phyloP scores from a whole-genome alignment of 2,797 vertebrate genomes.

The Pachyuromys duprasi region DNA sequence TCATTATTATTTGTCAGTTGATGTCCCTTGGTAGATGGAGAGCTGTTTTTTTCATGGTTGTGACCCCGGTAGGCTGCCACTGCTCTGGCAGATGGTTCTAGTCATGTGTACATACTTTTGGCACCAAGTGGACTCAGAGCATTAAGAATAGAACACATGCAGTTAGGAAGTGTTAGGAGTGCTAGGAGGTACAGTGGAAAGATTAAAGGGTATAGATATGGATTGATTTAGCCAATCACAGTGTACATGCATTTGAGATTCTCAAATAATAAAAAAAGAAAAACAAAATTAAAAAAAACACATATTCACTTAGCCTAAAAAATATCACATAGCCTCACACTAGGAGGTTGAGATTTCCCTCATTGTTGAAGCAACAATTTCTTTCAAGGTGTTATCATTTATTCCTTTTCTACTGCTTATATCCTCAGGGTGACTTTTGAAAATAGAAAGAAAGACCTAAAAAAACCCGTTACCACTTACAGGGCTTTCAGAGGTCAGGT shows the following conservation, averaged over 20 bases:
- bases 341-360: not conserved
- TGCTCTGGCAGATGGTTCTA: too few relatives aligned
- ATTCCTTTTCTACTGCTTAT: not conserved
- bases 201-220: not conserved
- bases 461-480: constrained; percentile 14
- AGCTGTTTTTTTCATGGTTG: not conserved
- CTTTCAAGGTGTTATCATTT: not conserved
- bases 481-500: constrained; percentile 1
- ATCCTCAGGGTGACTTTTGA: not conserved
- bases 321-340: not conserved
- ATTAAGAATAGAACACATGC: not conserved
- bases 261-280: not conserved
- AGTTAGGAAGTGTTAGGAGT: too few relatives aligned
- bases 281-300: not conserved
- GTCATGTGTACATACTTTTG: not conserved
- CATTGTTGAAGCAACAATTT: not conserved
- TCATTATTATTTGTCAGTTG: not conserved
- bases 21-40: not conserved
- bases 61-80: not conserved
- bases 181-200: not conserved
- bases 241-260: not conserved
- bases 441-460: not conserved
- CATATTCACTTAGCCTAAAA: too few relatives aligned
- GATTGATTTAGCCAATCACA: not conserved
- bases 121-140: not conserved